phyloP scores from a whole-genome alignment of 2,113 vertebrate genomes.

The Megaptera novaeangliae region DNA sequence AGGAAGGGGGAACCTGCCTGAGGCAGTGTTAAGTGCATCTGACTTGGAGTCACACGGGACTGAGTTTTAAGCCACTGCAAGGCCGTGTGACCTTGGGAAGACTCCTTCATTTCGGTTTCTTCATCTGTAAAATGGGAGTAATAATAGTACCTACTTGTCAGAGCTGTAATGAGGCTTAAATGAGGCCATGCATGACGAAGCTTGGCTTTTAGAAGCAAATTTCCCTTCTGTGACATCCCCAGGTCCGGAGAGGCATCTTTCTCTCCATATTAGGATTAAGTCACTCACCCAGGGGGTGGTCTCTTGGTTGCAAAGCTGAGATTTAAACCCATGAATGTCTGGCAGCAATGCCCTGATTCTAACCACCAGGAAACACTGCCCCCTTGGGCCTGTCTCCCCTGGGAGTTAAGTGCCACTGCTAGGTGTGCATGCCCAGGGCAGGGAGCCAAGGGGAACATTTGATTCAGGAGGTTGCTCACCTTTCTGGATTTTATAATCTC shows the following conservation, averaged over 20 bases:
- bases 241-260: not conserved
- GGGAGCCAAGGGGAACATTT: not conserved
- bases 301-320: not conserved
- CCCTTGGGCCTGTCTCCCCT: not conserved
- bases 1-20: not conserved
- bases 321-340: not conserved
- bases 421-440: not conserved
- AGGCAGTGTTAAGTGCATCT: not conserved
- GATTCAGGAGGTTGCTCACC: not conserved
- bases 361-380: not conserved
- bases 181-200: not conserved
- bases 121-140: not conserved
- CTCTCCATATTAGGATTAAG: too few relatives aligned
- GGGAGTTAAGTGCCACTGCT: not conserved
- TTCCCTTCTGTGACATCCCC: not conserved
- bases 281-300: not conserved
- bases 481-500: not conserved
- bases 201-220: not conserved
- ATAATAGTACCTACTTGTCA: not conserved
- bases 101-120: not conserved
- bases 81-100: not conserved
- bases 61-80: not conserved
- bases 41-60: not conserved
- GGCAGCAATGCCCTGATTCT: not conserved
- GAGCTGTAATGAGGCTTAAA: not conserved